Conservation (phyloP, 2,797 vertebrate genomes). For the Sebastes diaconus region DNA sequence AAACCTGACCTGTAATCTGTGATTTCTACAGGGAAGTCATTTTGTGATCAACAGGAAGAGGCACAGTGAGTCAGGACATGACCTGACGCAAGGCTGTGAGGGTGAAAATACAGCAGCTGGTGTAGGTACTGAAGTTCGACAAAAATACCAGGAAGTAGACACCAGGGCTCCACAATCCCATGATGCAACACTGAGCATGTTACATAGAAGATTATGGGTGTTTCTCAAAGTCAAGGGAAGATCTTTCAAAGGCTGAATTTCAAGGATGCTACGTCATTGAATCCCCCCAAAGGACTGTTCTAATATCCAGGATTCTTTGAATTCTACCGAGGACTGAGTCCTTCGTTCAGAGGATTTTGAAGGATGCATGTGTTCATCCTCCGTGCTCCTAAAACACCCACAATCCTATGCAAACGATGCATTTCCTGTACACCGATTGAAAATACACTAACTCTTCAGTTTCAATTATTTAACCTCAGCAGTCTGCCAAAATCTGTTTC, state of each 20-base stretch:
- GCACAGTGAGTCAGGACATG: background rate
- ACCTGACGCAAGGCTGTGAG: background rate
- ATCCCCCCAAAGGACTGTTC: background rate
- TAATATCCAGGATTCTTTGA: background rate
- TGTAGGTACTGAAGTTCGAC: background rate
- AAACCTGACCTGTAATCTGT: constrained; percentile 1
- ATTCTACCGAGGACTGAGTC: background rate
- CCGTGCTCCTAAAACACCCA: background rate
- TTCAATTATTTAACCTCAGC: background rate
- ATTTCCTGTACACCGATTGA: background rate
- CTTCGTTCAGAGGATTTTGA: background rate
- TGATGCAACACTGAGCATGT: background rate
- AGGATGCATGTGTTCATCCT: background rate
- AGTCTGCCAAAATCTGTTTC: background rate
- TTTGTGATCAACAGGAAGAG: constrained; percentile 13
- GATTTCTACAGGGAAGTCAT: constrained; percentile 2
- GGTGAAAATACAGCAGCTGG: background rate
- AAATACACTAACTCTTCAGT: background rate
- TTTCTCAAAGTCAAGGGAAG: background rate
- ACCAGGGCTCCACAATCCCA: constrained; percentile 14
- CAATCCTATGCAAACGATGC: background rate
- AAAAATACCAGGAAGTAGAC: background rate
- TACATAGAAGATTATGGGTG: background rate
- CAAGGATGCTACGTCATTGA: background rate
- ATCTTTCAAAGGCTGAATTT: background rate